Evolutionary conservation across 1,140 invertebrate genomes (phyloP), one percentile per base, ranked within the genome.

Genomic region (Delia radicum): DNA sequence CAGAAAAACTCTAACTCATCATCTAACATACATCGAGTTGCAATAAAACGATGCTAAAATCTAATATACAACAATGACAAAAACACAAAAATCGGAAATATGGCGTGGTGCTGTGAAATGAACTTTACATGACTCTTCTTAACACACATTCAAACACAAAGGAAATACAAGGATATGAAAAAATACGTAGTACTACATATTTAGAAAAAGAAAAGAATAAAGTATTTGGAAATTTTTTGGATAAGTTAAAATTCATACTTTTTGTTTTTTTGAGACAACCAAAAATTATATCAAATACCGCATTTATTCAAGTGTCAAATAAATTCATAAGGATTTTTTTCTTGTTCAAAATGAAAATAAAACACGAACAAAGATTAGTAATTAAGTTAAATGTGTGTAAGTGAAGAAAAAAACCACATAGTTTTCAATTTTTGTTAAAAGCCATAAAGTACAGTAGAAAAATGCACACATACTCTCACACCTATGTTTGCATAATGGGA

Each of bases 281-380:
- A 18, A 4, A 21, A 67, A 33, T 33, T 33, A 33, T 80, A 82
- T 24, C n/a, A 18, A 55, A 82, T 82, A 83, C 82, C 82, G 80
- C 82, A 83, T 80, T 83, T 83, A 83, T 83, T 83, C 81, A 81
- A 83, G 82, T 83, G 81, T 83, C 82, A 83, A 83, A 83, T 83
- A 83, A 83, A 83, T 83, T 83, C 82, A 83, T 83, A 82, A 78
- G 80, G 80, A 80, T 7, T 29, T 29, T 67, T 67, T 81, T 65
- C 74, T 27, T 63, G 13, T 15, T 31, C 74, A 29, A 24, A 33
- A 18, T 5, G 0, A 55, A 55, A 55, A 8, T 21, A 55, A 21
- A 55, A 24, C 18, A 24, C 0, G 7, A 42, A 33, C 33, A 42
- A 42, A 31, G 8, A 65, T 18, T 62, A 15, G 29, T 10, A 10